Percentiles rank a stretch among this genome's conserved stretches.
Evolutionary conservation across 2,888 invertebrate genomes (phyloP).

Genomic region (Nomada hirtipes): DNA sequence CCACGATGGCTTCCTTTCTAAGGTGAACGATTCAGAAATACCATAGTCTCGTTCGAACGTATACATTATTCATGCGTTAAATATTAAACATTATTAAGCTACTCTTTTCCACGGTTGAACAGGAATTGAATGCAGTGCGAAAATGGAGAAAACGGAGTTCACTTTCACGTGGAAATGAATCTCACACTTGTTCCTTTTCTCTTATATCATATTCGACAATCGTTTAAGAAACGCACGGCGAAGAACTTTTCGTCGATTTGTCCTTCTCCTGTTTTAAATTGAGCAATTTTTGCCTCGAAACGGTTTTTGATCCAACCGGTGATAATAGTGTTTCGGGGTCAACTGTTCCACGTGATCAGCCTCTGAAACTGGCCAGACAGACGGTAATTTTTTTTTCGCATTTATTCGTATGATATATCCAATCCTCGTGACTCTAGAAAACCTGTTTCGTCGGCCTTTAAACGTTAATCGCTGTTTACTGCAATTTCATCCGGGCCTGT

Average conservation of each 20-base stretch:
- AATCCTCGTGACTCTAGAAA: constrained; percentile 47
- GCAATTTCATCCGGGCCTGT: constrained; percentile 26
- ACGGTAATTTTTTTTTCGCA: constrained; percentile 32
- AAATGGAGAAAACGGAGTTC: constrained; percentile 25
- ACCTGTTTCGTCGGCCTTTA: constrained; percentile 63
- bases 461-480: constrained; percentile 39
- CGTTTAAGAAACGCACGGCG: neutral
- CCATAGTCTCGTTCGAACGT: neutral
- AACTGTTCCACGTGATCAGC: constrained; percentile 40
- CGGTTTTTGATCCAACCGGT: constrained; percentile 25
- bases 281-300: constrained; percentile 18
- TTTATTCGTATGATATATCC: constrained; percentile 29
- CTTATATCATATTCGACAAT: too few relatives aligned
- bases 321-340: constrained; percentile 51
- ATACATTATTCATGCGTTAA: constrained; percentile 14
- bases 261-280: neutral
- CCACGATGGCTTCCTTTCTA: neutral
- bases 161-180: constrained; percentile 39
- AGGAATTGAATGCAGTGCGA: constrained; percentile 18
- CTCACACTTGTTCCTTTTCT: neutral
- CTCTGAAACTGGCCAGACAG: constrained; percentile 25
- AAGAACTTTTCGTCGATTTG: neutral
- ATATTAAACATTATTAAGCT: constrained; percentile 18
- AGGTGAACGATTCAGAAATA: neutral
- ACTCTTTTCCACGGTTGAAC: constrained; percentile 5